Evolutionary conservation across 1,140 invertebrate species (phyloP).

Genomic region (Drosophila albomicans): DNA sequence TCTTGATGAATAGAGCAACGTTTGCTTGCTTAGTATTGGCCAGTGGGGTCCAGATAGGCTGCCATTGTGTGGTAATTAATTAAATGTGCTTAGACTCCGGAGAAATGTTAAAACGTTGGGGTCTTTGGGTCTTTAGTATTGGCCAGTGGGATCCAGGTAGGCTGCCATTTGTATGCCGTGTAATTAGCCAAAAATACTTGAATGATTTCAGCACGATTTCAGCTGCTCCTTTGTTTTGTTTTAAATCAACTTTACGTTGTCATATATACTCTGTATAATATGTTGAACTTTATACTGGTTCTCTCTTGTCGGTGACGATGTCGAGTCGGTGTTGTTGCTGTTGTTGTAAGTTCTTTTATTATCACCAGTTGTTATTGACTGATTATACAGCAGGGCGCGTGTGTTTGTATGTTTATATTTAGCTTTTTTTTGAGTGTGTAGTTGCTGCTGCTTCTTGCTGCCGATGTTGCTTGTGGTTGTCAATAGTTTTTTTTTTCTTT

Average conservation of each 20-base stretch:
- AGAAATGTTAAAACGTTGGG: neutral
- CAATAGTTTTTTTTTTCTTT: conserved; percentile 39
- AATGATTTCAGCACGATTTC: conserved; percentile 67
- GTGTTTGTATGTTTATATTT: conserved; percentile 49
- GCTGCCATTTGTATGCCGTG: conserved; percentile 60
- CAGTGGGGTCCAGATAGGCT: conserved; percentile 77
- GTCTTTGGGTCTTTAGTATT: conserved; percentile 56
- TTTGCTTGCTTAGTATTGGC: conserved; percentile 70
- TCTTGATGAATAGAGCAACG: neutral
- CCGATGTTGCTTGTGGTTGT: conserved; percentile 17
- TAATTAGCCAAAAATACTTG: conserved; percentile 63
- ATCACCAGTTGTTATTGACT: conserved; percentile 73
- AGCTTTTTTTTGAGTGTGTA: conserved; percentile 25
- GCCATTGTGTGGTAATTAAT: conserved; percentile 47
- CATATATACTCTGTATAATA: conserved; percentile 13
- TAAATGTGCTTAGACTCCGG: neutral
- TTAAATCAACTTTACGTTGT: conserved; percentile 47
- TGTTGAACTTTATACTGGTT: conserved; percentile 77
- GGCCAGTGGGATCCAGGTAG: conserved; percentile 81
- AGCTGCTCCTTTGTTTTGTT: conserved; percentile 72
- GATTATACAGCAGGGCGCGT: conserved; percentile 71
- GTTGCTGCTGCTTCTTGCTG: conserved; percentile 21
- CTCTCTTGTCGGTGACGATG: conserved; percentile 33
- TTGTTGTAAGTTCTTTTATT: conserved; percentile 84
- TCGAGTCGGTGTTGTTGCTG: conserved; percentile 21